Conservation (phyloP, 2,888 invertebrate genomes). For the Adelognathus sp. region DNA sequence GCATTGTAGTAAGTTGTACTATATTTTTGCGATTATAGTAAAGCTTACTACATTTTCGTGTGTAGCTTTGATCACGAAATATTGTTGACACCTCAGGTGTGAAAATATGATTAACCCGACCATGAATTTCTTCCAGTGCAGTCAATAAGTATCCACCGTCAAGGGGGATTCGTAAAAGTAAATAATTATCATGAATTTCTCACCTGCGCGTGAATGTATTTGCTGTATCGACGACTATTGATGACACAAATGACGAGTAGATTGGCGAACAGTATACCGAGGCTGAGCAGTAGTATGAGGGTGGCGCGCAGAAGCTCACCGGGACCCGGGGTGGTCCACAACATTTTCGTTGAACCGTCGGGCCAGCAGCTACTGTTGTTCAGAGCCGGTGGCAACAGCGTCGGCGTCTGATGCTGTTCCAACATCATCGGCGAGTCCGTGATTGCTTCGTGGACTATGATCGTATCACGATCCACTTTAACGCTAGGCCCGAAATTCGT, state of each 20-base stretch:
- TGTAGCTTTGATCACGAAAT: no score
- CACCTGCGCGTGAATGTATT: conserved; percentile 94
- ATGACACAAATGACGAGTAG: conserved; percentile 91
- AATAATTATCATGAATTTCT: conserved; percentile 58
- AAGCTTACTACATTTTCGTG: no score
- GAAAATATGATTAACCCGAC: no score
- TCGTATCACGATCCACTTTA: conserved; percentile 44
- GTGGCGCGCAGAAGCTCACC: conserved; percentile 90
- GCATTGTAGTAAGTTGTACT: no score
- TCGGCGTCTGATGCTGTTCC: conserved; percentile 87
- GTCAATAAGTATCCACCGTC: no score
- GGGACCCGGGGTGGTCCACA: conserved; percentile 83
- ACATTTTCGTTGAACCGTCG: conserved; percentile 82
- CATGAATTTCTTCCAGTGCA: no score
- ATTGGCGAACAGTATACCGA: conserved; percentile 91
- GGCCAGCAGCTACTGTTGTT: conserved; percentile 93
- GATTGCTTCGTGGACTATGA: conserved; percentile 41
- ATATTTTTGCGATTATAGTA: no score
- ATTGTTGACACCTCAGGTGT: no score
- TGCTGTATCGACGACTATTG: conserved; percentile 91
- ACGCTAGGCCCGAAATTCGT: neutral
- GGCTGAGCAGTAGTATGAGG: conserved; percentile 88
- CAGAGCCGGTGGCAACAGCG: conserved; percentile 90
- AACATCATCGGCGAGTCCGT: conserved; percentile 81
- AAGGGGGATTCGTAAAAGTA: no score